Evolutionary conservation across 2,888 invertebrate species (phyloP).

Genomic region (Seira ritae): DNA sequence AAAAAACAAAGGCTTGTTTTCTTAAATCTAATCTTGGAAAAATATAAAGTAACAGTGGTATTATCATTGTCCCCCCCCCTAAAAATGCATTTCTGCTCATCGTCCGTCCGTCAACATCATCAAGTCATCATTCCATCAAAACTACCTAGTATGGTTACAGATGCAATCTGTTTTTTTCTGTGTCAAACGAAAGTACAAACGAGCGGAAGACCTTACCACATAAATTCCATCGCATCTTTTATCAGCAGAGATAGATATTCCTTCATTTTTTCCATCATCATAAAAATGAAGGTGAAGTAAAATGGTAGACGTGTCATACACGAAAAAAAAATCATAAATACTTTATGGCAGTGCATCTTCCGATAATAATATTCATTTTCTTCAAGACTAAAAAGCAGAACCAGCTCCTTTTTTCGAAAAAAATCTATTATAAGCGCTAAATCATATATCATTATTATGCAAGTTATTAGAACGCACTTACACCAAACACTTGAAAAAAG

Average conservation of each 20-base stretch:
- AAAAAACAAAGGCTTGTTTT: not conserved
- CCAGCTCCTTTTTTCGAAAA: not conserved
- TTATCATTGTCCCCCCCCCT: not conserved
- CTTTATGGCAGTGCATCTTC: not conserved
- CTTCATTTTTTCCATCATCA: not conserved
- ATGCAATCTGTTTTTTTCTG: too few relatives aligned
- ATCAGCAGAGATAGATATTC: too few relatives aligned
- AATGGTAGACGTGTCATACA: not conserved
- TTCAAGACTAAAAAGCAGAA: not conserved
- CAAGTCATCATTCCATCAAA: constrained; percentile 61
- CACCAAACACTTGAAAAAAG: constrained; percentile 1
- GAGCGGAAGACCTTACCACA: constrained; percentile 56
- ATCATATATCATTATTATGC: constrained; percentile 24
- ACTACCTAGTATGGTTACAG: constrained; percentile 29
- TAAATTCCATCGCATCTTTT: not conserved
- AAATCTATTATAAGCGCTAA: constrained; percentile 10
- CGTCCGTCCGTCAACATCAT: constrained; percentile 38
- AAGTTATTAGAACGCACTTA: constrained; percentile 35
- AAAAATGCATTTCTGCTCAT: constrained; percentile 28
- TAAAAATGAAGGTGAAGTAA: not conserved
- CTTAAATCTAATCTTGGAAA: not conserved
- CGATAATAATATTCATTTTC: not conserved
- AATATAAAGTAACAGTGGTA: not conserved
- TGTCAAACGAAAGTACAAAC: constrained; percentile 22
- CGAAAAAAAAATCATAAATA: constrained; percentile 12